A percentile compares a stretch with the other conserved stretches of the same genome.
Conservation (phyloP, 2,113 vertebrate species). For the Gasterosteus aculeatus region DNA sequence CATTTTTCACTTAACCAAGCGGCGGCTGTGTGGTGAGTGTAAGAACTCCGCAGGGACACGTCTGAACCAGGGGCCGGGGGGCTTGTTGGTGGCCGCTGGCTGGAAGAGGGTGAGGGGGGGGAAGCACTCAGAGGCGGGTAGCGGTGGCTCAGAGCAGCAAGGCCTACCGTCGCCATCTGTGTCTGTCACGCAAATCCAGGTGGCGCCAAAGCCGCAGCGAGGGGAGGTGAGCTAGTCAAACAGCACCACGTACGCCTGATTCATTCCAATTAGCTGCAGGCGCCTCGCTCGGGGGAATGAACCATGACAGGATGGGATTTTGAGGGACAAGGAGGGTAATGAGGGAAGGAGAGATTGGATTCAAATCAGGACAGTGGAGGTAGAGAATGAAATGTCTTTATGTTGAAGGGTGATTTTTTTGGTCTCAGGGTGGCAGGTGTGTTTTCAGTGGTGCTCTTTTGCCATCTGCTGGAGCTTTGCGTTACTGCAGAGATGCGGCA, state of each 20-base stretch:
- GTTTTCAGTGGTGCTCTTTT: conserved; percentile 41
- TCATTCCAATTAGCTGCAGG: conserved; percentile 52
- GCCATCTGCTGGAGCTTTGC: conserved; percentile 63
- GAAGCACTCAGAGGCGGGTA: conserved; percentile 18
- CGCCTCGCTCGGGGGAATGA: conserved; percentile 36
- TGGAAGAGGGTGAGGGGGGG: conserved; percentile 1
- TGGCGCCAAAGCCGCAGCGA: conserved; percentile 15
- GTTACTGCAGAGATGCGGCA: background rate
- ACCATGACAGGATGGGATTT: conserved; percentile 43
- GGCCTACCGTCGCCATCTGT: conserved; percentile 69
- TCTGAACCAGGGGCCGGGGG: conserved; percentile 19
- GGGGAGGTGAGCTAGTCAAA: conserved; percentile 34
- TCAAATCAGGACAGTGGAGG: conserved; percentile 55
- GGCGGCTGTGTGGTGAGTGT: conserved; percentile 31
- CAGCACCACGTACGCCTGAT: conserved; percentile 30
- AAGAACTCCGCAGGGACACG: conserved; percentile 25
- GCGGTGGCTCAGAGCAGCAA: conserved; percentile 48
- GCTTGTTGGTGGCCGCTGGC: conserved; percentile 4
- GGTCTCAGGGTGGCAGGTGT: background rate
- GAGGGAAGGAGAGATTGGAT: conserved; percentile 56
- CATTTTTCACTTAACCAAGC: conserved; percentile 27
- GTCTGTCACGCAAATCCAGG: conserved; percentile 56
- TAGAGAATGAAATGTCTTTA: conserved; percentile 56
- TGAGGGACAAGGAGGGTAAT: conserved; percentile 63
- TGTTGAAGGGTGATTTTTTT: conserved; percentile 51